Conservation (phyloP, 2,797 vertebrate genomes). For the Phrynocephalus vlangalii region DNA sequence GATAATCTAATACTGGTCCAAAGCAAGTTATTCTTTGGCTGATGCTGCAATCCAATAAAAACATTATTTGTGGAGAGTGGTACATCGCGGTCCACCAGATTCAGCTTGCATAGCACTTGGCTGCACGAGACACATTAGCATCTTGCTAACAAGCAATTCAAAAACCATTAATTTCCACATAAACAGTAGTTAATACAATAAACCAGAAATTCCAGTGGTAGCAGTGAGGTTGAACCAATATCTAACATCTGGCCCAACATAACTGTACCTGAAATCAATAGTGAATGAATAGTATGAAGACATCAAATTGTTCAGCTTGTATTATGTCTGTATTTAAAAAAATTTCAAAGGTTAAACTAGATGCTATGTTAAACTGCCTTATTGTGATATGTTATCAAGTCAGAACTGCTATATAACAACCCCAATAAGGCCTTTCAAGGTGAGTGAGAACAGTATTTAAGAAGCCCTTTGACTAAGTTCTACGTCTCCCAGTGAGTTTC, state of each 20-base stretch:
- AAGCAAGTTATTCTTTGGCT: neutral
- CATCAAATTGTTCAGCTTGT: neutral
- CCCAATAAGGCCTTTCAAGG: no score
- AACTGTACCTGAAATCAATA: neutral
- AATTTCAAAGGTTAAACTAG: neutral
- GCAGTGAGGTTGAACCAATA: neutral
- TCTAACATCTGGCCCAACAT: neutral
- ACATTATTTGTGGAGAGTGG: neutral
- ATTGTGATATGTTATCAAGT: no score
- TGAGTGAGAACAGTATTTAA: no score
- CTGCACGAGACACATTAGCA: neutral
- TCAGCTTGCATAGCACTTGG: neutral
- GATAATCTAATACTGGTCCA: neutral
- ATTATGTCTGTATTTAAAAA: neutral
- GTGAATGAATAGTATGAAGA: neutral
- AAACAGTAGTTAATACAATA: neutral
- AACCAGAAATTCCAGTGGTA: neutral
- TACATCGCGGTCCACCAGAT: neutral
- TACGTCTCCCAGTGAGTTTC: no score
- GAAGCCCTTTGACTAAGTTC: no score
- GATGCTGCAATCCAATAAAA: neutral
- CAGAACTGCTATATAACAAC: no score
- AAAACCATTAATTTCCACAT: conserved; percentile 8
- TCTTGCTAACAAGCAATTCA: conserved; percentile 13
- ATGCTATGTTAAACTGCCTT: neutral